These are phyloP conservation scores for Gambusia yucatana DNA, from an alignment of 2,797 vertebrate genomes.

Conservation along the genomic window DNA sequence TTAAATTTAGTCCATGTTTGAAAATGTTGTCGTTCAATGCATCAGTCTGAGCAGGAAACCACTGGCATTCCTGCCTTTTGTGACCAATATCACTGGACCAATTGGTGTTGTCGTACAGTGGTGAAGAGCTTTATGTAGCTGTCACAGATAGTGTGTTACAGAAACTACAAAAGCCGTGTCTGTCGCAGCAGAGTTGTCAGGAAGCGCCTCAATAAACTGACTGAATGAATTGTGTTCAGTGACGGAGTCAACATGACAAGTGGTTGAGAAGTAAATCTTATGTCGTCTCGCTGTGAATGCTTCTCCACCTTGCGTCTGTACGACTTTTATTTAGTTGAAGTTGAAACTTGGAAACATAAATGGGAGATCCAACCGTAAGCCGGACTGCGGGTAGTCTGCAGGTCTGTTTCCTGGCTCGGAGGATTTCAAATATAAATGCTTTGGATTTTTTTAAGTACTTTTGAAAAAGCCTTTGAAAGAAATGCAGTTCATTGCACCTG, in stretches of 20 bases:
- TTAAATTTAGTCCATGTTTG: background rate
- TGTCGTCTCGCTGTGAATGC: constrained; percentile 10
- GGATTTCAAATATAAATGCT: background rate
- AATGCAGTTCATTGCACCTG: background rate
- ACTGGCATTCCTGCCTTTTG: constrained; percentile 11
- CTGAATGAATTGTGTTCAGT: constrained; percentile 36
- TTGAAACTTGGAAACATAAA: background rate
- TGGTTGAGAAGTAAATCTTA: constrained; percentile 6
- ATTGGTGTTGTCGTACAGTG: constrained; percentile 24
- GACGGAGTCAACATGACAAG: constrained; percentile 37
- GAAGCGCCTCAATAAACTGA: constrained; percentile 35
- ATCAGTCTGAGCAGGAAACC: background rate
- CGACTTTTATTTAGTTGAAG: background rate
- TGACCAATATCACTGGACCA: constrained; percentile 19
- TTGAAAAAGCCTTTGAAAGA: background rate
- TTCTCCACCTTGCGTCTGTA: background rate
- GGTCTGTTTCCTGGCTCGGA: background rate
- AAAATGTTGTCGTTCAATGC: background rate
- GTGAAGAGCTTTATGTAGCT: constrained; percentile 38
- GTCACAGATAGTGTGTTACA: constrained; percentile 46
- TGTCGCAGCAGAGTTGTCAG: constrained; percentile 36
- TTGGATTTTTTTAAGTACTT: background rate
- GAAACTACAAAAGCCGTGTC: constrained; percentile 31
- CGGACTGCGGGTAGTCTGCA: background rate
- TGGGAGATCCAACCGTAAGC: background rate